Conservation (phyloP, 2,113 vertebrate genomes). For the Phyllostomus discolor region DNA sequence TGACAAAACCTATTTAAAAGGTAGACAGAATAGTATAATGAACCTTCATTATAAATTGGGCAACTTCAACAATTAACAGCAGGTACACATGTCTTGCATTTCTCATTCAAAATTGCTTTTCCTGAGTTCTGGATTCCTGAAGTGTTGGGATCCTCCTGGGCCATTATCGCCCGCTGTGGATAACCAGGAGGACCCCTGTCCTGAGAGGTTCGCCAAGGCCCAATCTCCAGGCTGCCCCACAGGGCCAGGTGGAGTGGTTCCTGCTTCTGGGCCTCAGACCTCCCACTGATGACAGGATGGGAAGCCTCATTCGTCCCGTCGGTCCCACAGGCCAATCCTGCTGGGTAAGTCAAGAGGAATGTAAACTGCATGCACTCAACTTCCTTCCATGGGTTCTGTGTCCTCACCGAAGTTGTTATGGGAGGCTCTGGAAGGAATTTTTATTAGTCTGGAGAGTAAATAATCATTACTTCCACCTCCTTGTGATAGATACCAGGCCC, state of each 20-base stretch:
- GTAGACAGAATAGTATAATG: neutral
- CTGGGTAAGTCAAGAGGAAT: neutral
- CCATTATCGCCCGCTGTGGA: neutral
- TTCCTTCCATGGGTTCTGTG: neutral
- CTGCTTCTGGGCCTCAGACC: neutral
- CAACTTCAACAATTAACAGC: neutral
- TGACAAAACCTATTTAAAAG: neutral
- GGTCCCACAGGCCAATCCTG: neutral
- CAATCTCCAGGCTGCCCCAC: neutral
- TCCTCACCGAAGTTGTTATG: neutral
- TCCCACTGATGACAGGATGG: neutral
- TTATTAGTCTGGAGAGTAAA: neutral
- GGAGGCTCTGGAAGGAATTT: neutral
- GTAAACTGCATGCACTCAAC: neutral
- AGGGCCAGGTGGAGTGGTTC: rapidly evolving
- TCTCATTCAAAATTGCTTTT: neutral
- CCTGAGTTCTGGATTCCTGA: neutral
- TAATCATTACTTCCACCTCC: neutral
- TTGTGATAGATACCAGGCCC: neutral
- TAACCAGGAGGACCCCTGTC: neutral
- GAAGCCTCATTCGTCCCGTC: neutral
- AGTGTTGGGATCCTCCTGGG: neutral
- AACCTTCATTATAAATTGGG: neutral
- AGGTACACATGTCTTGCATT: neutral
- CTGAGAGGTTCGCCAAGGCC: neutral